A percentile compares a stretch with the other conserved stretches of the same genome.
These are phyloP conservation scores for Sapayoa aenigma DNA, from an alignment of 2,113 vertebrate species.

Conservation along the genomic window DNA sequence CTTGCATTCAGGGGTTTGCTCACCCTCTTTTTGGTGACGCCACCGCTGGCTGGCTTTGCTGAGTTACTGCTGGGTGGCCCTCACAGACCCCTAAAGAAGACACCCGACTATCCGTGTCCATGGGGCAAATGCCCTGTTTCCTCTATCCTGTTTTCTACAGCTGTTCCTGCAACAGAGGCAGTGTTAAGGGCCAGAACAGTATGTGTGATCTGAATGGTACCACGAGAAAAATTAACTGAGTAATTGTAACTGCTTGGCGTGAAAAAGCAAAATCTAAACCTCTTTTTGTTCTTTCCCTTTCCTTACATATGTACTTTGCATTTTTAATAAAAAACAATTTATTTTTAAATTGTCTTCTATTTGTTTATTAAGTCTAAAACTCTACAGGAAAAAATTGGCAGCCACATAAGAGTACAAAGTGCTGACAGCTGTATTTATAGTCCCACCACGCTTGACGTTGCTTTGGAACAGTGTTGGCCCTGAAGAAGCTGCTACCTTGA, in stretches of 20 bases:
- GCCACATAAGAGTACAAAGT: neutral
- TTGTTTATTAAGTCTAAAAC: neutral
- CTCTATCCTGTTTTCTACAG: neutral
- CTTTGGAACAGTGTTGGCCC: neutral
- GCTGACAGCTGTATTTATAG: neutral
- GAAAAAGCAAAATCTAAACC: neutral
- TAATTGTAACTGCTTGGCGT: neutral
- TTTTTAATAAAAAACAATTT: neutral
- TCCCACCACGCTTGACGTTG: neutral
- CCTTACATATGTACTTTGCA: neutral
- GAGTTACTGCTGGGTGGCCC: neutral
- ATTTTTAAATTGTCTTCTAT: neutral
- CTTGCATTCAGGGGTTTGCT: neutral
- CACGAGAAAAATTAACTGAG: neutral
- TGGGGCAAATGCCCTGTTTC: neutral
- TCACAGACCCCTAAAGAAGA: neutral
- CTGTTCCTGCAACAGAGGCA: neutral
- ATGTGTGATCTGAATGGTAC: neutral
- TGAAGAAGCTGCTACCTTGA: neutral
- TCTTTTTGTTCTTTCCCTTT: neutral
- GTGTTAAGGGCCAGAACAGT: neutral
- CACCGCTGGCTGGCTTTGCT: neutral
- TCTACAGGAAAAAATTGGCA: neutral
- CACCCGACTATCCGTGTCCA: no score
- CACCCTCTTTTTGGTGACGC: neutral